Base-by-base conservation (phyloP, 2,797 vertebrate species). In the Sebastes steindachneri region DNA sequence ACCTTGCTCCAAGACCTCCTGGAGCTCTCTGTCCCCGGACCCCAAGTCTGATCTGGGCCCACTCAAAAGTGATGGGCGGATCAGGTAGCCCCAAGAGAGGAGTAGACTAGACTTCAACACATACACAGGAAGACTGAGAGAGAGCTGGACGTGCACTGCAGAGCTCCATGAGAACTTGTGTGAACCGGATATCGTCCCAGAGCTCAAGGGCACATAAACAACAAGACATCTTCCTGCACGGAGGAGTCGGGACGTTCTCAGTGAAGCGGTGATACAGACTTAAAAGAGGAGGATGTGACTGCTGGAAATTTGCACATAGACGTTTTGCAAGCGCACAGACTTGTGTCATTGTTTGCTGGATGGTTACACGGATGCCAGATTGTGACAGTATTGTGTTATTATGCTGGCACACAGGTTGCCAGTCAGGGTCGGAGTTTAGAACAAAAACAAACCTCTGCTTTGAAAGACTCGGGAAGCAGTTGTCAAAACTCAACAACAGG, bases 21-120 rank as follows among this genome's bases (percentile, higher is more conserved):
- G 99, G 99, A 99, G 99, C 90, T 97, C 99, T n/a, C 77, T 97
- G 41, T 99, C 97, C 54, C 97, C 97, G 0, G 99, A 99, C 88
- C 98, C 99, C 71, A 99, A 99, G 92, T 98, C 98, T 2, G 98
- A 99, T 94, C 95, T 99, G 93, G 96, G 97, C 28, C 93, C 96
- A 0, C 88, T 98, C 90, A 98, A 98, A 97, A 94, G 92, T 0
- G 92, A 98, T 0, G 98, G 99, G 33, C 96, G 97, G 63, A 97
- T 99, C 94, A 99, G 99, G 98, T 99, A 99, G 97, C 98, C 90
- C 66, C 17, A 3, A 37, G 25, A 75, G 35, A 64, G 76, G 65
- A 69, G 28, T 35, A 72, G 37, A 31, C 78, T 65, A 5, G 33
- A 71, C 54, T 14, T 25, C 15, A 69, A 63, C n/a, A 29, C 33